Percentiles rank a stretch among this genome's conserved stretches.
phyloP scores from a whole-genome alignment of 2,797 vertebrate genomes.

The Clarias laeviceps region DNA sequence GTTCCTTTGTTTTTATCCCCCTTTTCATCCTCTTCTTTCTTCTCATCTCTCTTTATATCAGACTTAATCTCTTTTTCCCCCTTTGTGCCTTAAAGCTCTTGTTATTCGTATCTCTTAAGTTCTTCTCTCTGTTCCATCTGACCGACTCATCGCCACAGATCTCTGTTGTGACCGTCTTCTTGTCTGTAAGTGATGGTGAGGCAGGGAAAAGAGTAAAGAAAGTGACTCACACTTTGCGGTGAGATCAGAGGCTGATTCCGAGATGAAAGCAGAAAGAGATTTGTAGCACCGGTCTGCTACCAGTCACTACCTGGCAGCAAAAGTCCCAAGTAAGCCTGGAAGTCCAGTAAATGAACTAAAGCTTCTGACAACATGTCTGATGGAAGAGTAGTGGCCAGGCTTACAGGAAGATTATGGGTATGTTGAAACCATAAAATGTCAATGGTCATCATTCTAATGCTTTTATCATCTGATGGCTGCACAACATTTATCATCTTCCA shows the following conservation, averaged over 20 bases:
- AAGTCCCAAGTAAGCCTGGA: slow-evolving; percentile 23
- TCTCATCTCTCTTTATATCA: background rate
- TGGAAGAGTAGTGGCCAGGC: background rate
- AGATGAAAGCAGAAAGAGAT: slow-evolving; percentile 22
- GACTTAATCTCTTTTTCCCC: background rate
- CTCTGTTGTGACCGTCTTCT: background rate
- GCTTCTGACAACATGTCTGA: background rate
- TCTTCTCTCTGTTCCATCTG: background rate
- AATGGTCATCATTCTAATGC: background rate
- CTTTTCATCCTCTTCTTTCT: slow-evolving; percentile 1
- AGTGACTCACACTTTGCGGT: slow-evolving; percentile 24
- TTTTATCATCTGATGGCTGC: background rate
- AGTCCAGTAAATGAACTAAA: slow-evolving; percentile 30
- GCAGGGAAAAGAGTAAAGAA: slow-evolving; percentile 17
- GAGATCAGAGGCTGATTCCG: slow-evolving; percentile 23
- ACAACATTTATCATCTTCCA: slow-evolving; percentile 3
- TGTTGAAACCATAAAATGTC: slow-evolving; percentile 4
- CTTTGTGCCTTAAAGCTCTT: background rate
- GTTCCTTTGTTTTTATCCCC: background rate
- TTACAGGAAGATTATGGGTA: slow-evolving; percentile 32
- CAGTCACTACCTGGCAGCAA: slow-evolving; percentile 17
- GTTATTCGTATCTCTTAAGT: background rate
- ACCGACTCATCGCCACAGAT: slow-evolving; percentile 14
- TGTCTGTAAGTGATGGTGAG: slow-evolving; percentile 6
- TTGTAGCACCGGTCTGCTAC: slow-evolving; percentile 2